Evolutionary conservation across 2,797 vertebrate species (phyloP).

Genomic region (Natrix natrix): DNA sequence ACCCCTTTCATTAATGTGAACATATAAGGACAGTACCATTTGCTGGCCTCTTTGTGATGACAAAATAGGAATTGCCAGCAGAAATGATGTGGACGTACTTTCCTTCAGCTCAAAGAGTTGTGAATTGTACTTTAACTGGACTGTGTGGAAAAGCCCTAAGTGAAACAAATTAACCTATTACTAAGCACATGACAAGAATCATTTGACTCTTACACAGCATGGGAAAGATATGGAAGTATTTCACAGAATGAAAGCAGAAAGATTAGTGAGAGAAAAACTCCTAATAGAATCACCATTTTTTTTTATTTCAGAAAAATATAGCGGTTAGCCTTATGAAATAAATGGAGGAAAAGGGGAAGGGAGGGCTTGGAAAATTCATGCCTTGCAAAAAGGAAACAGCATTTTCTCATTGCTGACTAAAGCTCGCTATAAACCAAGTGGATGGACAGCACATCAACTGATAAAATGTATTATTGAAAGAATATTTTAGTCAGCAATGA

Average conservation of each 20-base stretch:
- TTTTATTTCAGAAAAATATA: not conserved
- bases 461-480: not conserved
- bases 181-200: not conserved
- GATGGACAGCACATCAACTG: not conserved
- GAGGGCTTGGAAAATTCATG: not conserved
- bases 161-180: not conserved
- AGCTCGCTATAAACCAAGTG: not conserved
- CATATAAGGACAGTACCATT: not conserved
- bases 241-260: not conserved
- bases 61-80: not conserved
- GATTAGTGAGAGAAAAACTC: not conserved
- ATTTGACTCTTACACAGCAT: not conserved
- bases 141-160: not conserved
- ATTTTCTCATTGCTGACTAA: not conserved
- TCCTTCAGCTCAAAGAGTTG: not conserved
- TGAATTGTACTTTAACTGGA: not conserved
- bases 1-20: not conserved
- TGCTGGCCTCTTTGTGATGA: not conserved
- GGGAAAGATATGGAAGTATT: not conserved
- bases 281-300: not conserved
- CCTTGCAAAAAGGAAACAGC: not conserved
- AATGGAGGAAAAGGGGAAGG: not conserved
- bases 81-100: not conserved
- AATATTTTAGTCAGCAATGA: not conserved
- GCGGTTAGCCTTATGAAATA: not conserved